Conservation (phyloP, 2,113 vertebrate genomes). For the Petrocephalus zakoni region DNA sequence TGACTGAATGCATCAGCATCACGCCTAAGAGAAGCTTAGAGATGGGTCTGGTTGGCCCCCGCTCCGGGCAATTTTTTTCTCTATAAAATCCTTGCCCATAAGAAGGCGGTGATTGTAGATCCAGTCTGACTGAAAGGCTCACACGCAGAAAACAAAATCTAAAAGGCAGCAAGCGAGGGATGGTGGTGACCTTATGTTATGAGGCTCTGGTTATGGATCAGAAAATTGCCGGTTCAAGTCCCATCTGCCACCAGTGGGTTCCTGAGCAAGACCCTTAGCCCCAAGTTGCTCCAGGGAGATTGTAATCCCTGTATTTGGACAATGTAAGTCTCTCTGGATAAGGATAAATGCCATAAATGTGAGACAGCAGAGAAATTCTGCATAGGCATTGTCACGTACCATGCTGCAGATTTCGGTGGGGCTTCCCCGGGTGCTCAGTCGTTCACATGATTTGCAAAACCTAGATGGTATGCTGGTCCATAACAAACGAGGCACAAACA, state of each 20-base stretch:
- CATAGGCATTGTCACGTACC: neutral
- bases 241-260: too few species aligned
- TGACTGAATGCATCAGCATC: neutral
- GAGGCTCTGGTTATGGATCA: too few species aligned
- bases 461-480: neutral
- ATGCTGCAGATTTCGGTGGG: neutral
- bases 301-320: too few species aligned
- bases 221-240: too few species aligned
- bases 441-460: neutral
- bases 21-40: neutral
- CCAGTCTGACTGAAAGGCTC: neutral
- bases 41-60: neutral
- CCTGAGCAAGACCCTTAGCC: too few species aligned
- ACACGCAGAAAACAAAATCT: neutral
- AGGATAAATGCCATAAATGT: too few species aligned
- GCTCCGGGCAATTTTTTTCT: too few species aligned
- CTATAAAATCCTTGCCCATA: too few species aligned
- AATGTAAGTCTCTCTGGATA: too few species aligned
- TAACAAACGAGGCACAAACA: neutral
- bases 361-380: neutral
- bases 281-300: too few species aligned
- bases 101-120: neutral
- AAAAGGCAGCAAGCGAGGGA: too few species aligned
- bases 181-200: too few species aligned
- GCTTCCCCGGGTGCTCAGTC: neutral